Conservation (phyloP, 2,888 invertebrate genomes). For the Cosmorhoe ocellata region DNA sequence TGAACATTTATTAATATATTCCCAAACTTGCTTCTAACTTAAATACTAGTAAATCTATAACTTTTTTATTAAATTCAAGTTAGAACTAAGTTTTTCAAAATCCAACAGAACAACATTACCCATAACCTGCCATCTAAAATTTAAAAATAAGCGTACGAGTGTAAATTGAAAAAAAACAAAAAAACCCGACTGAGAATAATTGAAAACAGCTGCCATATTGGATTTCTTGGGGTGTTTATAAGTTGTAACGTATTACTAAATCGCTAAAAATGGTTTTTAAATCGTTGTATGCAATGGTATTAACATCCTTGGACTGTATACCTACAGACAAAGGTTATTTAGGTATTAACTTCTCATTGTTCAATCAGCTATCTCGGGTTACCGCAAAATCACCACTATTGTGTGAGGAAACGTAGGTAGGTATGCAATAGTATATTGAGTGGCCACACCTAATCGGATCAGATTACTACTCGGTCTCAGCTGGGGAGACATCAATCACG, state of each 20-base stretch:
- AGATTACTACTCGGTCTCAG: slow-evolving; percentile 51
- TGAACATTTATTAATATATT: slow-evolving; percentile 32
- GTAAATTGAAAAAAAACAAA: no score
- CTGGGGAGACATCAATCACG: slow-evolving; percentile 57
- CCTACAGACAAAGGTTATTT: background rate
- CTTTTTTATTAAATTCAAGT: background rate
- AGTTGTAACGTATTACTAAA: no score
- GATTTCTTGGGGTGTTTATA: no score
- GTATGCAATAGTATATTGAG: slow-evolving; percentile 10
- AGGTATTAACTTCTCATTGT: slow-evolving; percentile 1
- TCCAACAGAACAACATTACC: no score
- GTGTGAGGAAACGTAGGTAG: slow-evolving; percentile 6
- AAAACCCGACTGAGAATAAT: no score
- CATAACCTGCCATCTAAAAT: no score
- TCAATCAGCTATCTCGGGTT: slow-evolving; percentile 5
- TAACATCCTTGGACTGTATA: no score
- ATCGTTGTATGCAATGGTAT: no score
- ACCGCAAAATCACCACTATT: slow-evolving; percentile 3
- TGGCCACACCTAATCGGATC: slow-evolving; percentile 46
- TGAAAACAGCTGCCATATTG: no score
- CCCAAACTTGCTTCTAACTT: slow-evolving; percentile 9
- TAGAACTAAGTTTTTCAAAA: no score
- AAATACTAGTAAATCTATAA: slow-evolving; percentile 3
- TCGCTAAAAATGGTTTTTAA: no score
- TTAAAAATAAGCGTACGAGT: no score